These are phyloP conservation scores for Drosophila sucinea DNA, from an alignment of 1,140 invertebrate species.

Conservation along the genomic window DNA sequence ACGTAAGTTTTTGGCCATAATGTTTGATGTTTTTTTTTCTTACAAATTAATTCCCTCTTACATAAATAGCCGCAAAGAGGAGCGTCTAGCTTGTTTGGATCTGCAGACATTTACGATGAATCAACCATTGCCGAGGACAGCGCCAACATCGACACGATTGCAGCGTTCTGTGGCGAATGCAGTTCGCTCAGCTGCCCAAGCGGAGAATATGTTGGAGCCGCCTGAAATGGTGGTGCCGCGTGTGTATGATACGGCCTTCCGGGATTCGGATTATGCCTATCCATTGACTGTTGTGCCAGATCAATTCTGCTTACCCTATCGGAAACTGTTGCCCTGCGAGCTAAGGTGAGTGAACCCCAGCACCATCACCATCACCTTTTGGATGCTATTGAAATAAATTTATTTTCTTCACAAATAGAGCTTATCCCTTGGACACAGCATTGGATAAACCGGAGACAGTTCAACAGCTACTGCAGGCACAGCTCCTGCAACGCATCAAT, in stretches of 20 bases:
- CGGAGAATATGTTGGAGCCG: slow-evolving; percentile 61
- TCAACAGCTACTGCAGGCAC: slow-evolving; percentile 84
- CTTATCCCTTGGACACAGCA: slow-evolving; percentile 95
- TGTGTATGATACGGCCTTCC: slow-evolving; percentile 44
- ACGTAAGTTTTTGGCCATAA: slow-evolving; percentile 73
- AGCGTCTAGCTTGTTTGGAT: slow-evolving; percentile 73
- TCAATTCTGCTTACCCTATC: slow-evolving; percentile 95
- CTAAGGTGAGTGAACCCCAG: slow-evolving; percentile 84
- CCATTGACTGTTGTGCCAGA: slow-evolving; percentile 96
- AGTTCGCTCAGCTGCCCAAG: slow-evolving; percentile 54
- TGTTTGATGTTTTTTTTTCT: no score
- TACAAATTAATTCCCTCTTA: no score
- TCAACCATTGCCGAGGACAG: slow-evolving; percentile 52
- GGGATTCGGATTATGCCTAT: slow-evolving; percentile 84
- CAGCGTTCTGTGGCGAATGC: slow-evolving; percentile 51
- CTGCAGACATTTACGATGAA: slow-evolving; percentile 81
- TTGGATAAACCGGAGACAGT: slow-evolving; percentile 88
- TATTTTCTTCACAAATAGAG: slow-evolving; percentile 71
- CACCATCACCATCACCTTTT: no score
- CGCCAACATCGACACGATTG: slow-evolving; percentile 54
- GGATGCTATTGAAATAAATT: neutral
- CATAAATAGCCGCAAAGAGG: slow-evolving; percentile 73
- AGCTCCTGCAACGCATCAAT: slow-evolving; percentile 39
- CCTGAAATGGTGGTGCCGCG: slow-evolving; percentile 53
- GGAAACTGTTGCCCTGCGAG: slow-evolving; percentile 86